A percentile compares a stretch with the other conserved stretches of the same genome.
Conservation (phyloP, 2,888 invertebrate genomes). For the Polydrusus cervinus region DNA sequence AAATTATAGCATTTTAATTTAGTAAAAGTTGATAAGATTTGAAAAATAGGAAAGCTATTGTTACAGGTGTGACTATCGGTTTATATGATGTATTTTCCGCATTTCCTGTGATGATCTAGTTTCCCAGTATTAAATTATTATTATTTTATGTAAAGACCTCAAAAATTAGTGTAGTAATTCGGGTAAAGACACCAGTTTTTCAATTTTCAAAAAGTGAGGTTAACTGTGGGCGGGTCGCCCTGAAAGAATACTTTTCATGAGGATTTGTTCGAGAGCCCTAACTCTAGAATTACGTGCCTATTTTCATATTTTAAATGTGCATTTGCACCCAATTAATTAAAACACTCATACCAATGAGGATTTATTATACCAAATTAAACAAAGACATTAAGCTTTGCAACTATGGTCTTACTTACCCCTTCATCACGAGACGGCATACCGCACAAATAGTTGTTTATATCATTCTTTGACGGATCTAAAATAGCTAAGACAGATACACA, state of each 20-base stretch:
- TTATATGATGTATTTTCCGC: background rate
- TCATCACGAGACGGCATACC: slow-evolving; percentile 83
- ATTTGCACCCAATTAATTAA: too few species aligned
- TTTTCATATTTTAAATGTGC: too few species aligned
- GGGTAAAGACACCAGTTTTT: background rate
- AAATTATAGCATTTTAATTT: background rate
- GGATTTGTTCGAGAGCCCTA: background rate
- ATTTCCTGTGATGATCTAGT: background rate
- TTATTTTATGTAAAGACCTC: background rate
- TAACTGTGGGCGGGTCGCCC: slow-evolving; percentile 2
- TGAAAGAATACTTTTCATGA: background rate
- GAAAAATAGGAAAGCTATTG: background rate
- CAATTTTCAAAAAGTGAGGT: slow-evolving; percentile 5
- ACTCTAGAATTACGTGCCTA: too few species aligned
- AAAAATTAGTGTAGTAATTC: background rate
- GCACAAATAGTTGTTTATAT: slow-evolving; percentile 78
- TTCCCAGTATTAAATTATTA: background rate
- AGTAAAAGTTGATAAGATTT: background rate
- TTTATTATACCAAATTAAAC: background rate
- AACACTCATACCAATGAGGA: too few species aligned
- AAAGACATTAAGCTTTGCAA: too few species aligned
- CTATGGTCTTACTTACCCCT: slow-evolving; percentile 70
- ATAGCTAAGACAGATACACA: slow-evolving; percentile 92
- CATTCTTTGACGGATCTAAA: slow-evolving; percentile 79
- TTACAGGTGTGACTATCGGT: slow-evolving; percentile 10